These are phyloP conservation scores for Apeira syringaria DNA, from an alignment of 2,888 invertebrate species.

Conservation along the genomic window DNA sequence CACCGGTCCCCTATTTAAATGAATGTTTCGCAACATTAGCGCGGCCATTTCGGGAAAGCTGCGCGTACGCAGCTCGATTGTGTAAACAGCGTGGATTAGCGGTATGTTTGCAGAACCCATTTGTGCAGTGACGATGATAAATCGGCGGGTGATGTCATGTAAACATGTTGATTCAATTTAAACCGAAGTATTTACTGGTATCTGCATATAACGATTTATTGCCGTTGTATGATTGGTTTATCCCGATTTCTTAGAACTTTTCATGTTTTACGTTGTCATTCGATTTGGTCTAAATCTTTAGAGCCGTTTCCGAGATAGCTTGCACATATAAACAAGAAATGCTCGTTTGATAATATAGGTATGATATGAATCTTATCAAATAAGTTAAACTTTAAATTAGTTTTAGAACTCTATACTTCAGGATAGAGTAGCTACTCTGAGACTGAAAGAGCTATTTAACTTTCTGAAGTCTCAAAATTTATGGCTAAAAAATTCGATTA, in stretches of 20 bases:
- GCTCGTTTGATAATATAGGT: no score
- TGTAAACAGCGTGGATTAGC: slow-evolving; percentile 58
- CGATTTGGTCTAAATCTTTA: no score
- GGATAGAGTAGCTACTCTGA: no score
- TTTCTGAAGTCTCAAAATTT: no score
- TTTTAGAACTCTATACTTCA: no score
- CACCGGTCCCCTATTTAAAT: slow-evolving; percentile 72
- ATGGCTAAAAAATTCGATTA: no score
- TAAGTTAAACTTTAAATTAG: no score
- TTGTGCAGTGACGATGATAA: slow-evolving; percentile 65
- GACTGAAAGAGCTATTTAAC: no score
- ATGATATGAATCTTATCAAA: no score
- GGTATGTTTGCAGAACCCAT: slow-evolving; percentile 66
- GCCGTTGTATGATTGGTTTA: background rate
- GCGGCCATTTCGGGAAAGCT: slow-evolving; percentile 67
- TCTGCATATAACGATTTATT: slow-evolving; percentile 1
- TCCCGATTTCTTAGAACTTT: slow-evolving; percentile 2
- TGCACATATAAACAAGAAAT: no score
- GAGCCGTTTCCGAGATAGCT: no score
- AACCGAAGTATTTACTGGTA: slow-evolving; percentile 21
- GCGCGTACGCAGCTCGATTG: slow-evolving; percentile 56
- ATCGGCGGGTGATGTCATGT: slow-evolving; percentile 42
- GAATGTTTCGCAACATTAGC: slow-evolving; percentile 74
- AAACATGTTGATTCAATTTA: slow-evolving; percentile 39
- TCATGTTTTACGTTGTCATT: no score